Evolutionary conservation across 1,140 invertebrate species (phyloP).

Genomic region (Rhizoglyphus robini): DNA sequence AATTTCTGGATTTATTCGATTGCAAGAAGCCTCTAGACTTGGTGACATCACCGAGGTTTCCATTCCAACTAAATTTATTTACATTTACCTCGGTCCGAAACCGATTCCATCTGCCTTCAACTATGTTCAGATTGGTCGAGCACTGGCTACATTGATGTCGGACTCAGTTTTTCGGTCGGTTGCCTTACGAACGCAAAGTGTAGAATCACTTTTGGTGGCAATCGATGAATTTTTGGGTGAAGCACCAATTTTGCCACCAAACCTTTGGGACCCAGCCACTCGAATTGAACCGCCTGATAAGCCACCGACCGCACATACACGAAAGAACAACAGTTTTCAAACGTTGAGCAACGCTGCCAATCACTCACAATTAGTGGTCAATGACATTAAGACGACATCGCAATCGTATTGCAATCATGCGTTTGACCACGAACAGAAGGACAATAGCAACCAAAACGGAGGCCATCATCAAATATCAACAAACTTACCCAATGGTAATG

Average conservation of each 20-base stretch:
- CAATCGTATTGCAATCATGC: slow-evolving; percentile 10
- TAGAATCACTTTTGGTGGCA: slow-evolving; percentile 82
- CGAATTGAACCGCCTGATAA: slow-evolving; percentile 92
- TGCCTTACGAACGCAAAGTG: slow-evolving; percentile 82
- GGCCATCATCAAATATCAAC: not conserved
- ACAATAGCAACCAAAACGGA: not conserved
- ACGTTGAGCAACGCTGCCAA: not conserved
- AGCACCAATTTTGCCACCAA: slow-evolving; percentile 79
- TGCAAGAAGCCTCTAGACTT: slow-evolving; percentile 71
- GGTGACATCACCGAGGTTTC: slow-evolving; percentile 93
- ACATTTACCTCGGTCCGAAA: slow-evolving; percentile 76
- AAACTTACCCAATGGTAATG: not conserved
- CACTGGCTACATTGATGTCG: slow-evolving; percentile 96
- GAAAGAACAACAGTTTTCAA: slow-evolving; percentile 21
- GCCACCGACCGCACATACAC: slow-evolving; percentile 61
- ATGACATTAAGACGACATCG: not conserved
- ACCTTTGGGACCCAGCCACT: slow-evolving; percentile 97
- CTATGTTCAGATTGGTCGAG: slow-evolving; percentile 92
- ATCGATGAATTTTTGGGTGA: slow-evolving; percentile 96
- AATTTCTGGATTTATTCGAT: slow-evolving; percentile 77
- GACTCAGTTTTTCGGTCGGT: slow-evolving; percentile 96
- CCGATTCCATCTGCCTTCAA: slow-evolving; percentile 40
- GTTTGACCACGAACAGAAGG: not conserved
- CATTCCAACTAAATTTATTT: slow-evolving; percentile 88
- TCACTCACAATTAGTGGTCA: not conserved